Percentiles rank a stretch among this genome's conserved stretches.
Conservation (phyloP, 2,888 invertebrate genomes). For the Phengaris alcon region DNA sequence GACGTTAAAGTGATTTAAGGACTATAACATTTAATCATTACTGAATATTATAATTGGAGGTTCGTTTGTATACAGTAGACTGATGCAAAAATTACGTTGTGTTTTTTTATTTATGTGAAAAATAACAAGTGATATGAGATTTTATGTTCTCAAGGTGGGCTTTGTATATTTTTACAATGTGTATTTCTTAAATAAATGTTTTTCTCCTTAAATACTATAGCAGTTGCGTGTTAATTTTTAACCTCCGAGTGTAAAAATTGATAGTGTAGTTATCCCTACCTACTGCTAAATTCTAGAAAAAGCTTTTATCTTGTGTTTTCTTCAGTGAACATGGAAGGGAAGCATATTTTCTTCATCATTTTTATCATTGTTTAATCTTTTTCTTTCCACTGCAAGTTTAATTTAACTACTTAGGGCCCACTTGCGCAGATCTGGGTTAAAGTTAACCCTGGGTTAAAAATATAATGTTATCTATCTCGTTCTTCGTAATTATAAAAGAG, state of each 20-base stretch:
- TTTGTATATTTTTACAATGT: constrained; percentile 16
- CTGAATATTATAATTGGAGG: constrained; percentile 36
- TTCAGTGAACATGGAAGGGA: too few species aligned
- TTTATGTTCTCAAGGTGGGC: constrained; percentile 27
- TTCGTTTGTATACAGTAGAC: constrained; percentile 35
- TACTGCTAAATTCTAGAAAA: too few species aligned
- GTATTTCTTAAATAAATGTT: constrained; percentile 1
- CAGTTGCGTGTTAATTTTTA: neutral
- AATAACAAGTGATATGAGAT: constrained; percentile 27
- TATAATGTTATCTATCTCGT: too few species aligned
- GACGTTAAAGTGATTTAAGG: constrained; percentile 41
- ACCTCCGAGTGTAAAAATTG: neutral
- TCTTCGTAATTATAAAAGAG: too few species aligned
- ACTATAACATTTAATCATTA: constrained; percentile 33
- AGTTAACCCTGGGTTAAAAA: too few species aligned
- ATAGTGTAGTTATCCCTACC: too few species aligned
- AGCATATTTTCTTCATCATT: too few species aligned
- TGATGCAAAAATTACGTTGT: constrained; percentile 33
- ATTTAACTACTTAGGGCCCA: too few species aligned
- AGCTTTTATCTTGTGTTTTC: too few species aligned
- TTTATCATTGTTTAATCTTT: too few species aligned
- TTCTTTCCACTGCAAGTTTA: too few species aligned
- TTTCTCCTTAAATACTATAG: neutral
- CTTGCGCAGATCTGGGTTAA: too few species aligned
- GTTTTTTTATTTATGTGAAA: constrained; percentile 20